These are phyloP conservation scores for Poeciliopsis gracilis DNA, from an alignment of 2,797 vertebrate species.

Conservation along the genomic window DNA sequence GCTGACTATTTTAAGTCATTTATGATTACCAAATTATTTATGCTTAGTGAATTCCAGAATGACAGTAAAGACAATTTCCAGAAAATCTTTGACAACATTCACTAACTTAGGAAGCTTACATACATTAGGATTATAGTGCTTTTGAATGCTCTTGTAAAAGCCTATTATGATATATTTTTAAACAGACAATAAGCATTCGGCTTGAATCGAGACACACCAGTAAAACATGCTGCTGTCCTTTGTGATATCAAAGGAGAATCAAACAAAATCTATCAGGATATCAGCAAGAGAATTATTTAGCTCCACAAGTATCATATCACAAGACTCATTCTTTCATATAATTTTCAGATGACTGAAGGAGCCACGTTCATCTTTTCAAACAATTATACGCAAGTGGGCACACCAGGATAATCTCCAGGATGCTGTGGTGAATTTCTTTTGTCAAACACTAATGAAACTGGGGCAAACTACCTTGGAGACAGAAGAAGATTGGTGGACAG, in stretches of 20 bases:
- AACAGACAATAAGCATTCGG: background rate
- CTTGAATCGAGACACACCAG: background rate
- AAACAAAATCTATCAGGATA: background rate
- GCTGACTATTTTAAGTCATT: background rate
- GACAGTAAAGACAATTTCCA: background rate
- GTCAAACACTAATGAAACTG: background rate
- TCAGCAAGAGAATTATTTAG: background rate
- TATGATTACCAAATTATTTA: background rate
- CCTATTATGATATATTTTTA: background rate
- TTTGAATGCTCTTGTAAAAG: background rate
- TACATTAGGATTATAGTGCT: background rate
- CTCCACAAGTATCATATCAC: background rate
- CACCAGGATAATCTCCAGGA: background rate
- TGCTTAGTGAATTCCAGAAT: background rate
- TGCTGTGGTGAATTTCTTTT: background rate
- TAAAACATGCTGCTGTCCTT: background rate
- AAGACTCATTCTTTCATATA: background rate
- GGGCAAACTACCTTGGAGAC: background rate
- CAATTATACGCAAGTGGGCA: background rate
- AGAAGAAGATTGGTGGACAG: background rate
- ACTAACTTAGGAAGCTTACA: background rate
- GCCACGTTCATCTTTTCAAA: background rate
- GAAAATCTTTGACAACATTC: background rate
- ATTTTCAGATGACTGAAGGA: background rate
- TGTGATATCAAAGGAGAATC: background rate